Conservation (phyloP, 2,113 vertebrate species). For the Phyllopteryx taeniolatus region DNA sequence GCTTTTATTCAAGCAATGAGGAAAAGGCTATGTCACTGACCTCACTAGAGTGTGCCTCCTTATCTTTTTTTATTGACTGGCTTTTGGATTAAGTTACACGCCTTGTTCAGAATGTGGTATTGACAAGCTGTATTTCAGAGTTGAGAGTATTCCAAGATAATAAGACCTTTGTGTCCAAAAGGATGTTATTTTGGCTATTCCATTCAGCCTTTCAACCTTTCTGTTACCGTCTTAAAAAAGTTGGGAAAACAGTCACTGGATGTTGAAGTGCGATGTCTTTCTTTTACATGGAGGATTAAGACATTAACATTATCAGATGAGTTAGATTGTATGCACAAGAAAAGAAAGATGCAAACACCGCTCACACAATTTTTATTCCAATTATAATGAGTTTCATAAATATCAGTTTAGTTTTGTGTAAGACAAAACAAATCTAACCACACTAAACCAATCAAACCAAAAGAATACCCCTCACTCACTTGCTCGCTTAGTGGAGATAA, state of each 20-base stretch:
- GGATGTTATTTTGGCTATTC: background rate
- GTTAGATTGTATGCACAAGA: too few species aligned
- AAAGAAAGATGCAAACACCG: too few species aligned
- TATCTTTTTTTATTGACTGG: conserved; percentile 61
- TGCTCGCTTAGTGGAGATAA: too few species aligned
- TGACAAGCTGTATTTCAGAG: conserved; percentile 46
- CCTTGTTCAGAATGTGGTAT: conserved; percentile 51
- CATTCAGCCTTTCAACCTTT: background rate
- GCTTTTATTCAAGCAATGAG: background rate
- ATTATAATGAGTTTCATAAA: too few species aligned
- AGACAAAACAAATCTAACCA: too few species aligned
- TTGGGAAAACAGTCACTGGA: conserved; percentile 3
- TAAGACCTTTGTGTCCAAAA: background rate
- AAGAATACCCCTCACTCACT: too few species aligned
- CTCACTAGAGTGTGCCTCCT: conserved; percentile 28
- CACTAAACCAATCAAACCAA: too few species aligned
- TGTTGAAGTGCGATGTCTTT: too few species aligned
- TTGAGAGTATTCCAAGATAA: conserved; percentile 30
- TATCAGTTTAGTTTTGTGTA: too few species aligned
- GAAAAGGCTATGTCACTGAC: background rate
- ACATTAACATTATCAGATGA: too few species aligned
- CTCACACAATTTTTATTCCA: too few species aligned
- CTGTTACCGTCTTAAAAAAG: background rate
- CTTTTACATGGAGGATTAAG: too few species aligned
- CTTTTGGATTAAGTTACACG: conserved; percentile 50